Percentiles rank a stretch among this genome's conserved stretches.
These are phyloP conservation scores for Pollachius pollachius DNA, from an alignment of 2,113 vertebrate species.

Conservation along the genomic window DNA sequence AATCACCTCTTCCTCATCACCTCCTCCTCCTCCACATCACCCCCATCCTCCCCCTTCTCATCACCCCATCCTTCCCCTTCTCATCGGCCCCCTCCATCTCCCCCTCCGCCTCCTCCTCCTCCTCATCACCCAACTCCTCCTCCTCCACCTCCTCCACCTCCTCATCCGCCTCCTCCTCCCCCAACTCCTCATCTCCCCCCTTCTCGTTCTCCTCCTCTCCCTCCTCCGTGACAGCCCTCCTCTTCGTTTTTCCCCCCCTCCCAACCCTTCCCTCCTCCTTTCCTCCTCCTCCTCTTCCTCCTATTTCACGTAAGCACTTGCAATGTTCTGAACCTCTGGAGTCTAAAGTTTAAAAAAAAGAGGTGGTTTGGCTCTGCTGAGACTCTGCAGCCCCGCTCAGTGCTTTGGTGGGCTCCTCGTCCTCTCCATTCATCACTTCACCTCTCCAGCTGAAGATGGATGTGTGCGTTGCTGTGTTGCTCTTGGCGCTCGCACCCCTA, in stretches of 20 bases:
- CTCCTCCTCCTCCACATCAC: neutral
- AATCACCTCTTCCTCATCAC: constrained; percentile 10
- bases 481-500: constrained; percentile 43
- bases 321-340: neutral
- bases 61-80: constrained; percentile 20
- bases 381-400: constrained; percentile 19
- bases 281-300: constrained; percentile 23
- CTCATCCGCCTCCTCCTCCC: neutral
- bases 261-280: no score
- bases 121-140: no score
- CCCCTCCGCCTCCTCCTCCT: neutral
- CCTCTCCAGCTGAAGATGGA: constrained; percentile 42
- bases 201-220: neutral
- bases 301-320: constrained; percentile 3
- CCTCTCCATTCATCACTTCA: neutral
- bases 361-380: constrained; percentile 36
- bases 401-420: constrained; percentile 6
- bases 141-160: neutral
- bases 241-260: constrained; percentile 2
- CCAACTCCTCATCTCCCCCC: neutral
- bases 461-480: constrained; percentile 22
- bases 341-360: constrained; percentile 29
- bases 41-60: no score
- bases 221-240: neutral
- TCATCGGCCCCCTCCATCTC: no score